Evolutionary conservation across 1,140 invertebrate species (phyloP).

Genomic region (Bicyclus anynana): DNA sequence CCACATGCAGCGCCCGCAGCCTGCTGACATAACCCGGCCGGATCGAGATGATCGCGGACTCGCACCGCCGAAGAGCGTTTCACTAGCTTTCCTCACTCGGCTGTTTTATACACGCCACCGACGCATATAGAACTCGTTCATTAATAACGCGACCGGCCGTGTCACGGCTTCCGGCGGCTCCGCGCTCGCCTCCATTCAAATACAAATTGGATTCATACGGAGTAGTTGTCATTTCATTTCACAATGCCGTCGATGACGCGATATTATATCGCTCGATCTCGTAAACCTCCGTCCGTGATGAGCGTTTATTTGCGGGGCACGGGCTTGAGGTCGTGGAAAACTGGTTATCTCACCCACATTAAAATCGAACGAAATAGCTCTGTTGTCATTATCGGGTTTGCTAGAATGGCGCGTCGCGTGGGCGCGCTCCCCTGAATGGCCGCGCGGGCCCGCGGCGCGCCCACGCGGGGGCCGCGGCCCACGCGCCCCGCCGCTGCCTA

Average conservation of each 20-base stretch:
- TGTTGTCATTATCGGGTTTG: slow-evolving; percentile 53
- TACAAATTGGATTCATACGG: slow-evolving; percentile 57
- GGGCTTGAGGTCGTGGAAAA: slow-evolving; percentile 18
- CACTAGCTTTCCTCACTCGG: slow-evolving; percentile 22
- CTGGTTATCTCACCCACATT: slow-evolving; percentile 32
- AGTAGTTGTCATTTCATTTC: slow-evolving; percentile 31
- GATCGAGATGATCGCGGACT: slow-evolving; percentile 11
- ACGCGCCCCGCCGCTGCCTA: slow-evolving; percentile 23
- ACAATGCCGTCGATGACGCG: slow-evolving; percentile 4
- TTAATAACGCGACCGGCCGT: slow-evolving; percentile 65
- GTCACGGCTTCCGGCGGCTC: slow-evolving; percentile 65
- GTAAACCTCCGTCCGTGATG: background rate
- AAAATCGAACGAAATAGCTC: slow-evolving; percentile 37
- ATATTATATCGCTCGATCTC: slow-evolving; percentile 1
- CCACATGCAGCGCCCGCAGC: slow-evolving; percentile 48
- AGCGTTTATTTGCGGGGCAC: slow-evolving; percentile 10
- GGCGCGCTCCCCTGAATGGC: slow-evolving; percentile 58
- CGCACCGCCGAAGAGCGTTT: slow-evolving; percentile 11
- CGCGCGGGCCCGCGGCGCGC: slow-evolving; percentile 41
- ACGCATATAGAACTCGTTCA: slow-evolving; percentile 53
- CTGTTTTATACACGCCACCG: slow-evolving; percentile 31
- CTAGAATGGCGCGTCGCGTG: slow-evolving; percentile 42
- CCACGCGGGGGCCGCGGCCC: slow-evolving; percentile 32
- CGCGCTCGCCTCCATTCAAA: slow-evolving; percentile 48
- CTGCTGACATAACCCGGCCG: slow-evolving; percentile 34